phyloP scores from a whole-genome alignment of 2,113 vertebrate species.

The Natator depressus region DNA sequence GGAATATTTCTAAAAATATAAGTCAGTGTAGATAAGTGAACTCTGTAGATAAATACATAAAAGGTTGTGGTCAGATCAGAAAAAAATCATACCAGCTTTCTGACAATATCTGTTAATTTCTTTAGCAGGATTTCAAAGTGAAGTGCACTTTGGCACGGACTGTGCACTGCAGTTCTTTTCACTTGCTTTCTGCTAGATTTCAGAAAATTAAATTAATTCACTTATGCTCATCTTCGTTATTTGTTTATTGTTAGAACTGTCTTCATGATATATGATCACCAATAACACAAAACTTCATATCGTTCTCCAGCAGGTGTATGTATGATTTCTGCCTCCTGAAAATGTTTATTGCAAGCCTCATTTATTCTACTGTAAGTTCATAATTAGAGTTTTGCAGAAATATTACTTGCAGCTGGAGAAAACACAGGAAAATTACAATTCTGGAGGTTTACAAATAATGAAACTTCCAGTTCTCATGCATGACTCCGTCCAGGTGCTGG shows the following conservation, averaged over 20 bases:
- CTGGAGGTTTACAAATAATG: slow-evolving; percentile 2
- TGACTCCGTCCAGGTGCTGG: not conserved
- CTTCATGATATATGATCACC: not conserved
- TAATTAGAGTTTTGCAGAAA: not conserved
- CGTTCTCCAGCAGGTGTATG: not conserved
- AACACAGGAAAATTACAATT: not conserved
- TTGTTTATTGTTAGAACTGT: not conserved
- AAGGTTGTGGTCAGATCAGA: not conserved
- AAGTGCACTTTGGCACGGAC: not conserved
- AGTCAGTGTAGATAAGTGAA: not conserved
- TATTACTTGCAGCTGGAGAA: not conserved
- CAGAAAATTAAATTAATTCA: not conserved
- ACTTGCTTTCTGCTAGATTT: not conserved
- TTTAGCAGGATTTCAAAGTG: not conserved
- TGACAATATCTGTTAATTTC: not conserved
- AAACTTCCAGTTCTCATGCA: slow-evolving; percentile 3
- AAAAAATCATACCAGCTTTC: not conserved
- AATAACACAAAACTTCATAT: not conserved
- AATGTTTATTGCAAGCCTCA: not conserved
- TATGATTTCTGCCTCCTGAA: not conserved
- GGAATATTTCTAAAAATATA: not conserved
- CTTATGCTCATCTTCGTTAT: not conserved
- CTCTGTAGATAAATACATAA: not conserved
- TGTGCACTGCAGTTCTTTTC: not conserved
- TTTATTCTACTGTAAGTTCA: not conserved